These are phyloP conservation scores for Eubasilissa splendida DNA, from an alignment of 2,888 invertebrate species.

Conservation along the genomic window DNA sequence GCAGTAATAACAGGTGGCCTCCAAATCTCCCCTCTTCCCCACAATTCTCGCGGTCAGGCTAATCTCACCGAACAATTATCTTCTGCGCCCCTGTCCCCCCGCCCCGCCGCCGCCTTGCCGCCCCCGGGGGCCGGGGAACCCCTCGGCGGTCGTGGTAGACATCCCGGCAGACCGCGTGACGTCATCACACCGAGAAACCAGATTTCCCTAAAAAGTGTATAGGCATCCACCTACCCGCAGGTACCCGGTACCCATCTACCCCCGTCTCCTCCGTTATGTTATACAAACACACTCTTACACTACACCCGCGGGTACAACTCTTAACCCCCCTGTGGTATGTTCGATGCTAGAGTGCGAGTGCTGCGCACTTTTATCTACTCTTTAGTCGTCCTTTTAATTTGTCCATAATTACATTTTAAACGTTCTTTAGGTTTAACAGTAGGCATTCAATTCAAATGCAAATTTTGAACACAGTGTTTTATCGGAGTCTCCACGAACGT, in stretches of 20 bases:
- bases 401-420: too few relatives aligned
- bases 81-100: slow-evolving; percentile 26
- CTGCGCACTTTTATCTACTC: too few relatives aligned
- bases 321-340: slow-evolving; percentile 10
- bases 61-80: slow-evolving; percentile 51
- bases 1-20: slow-evolving; percentile 29
- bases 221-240: slow-evolving; percentile 35
- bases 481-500: too few relatives aligned
- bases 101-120: neutral
- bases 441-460: too few relatives aligned
- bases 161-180: slow-evolving; percentile 55
- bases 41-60: slow-evolving; percentile 49
- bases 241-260: slow-evolving; percentile 20
- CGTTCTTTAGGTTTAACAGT: too few relatives aligned
- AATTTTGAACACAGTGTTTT: too few relatives aligned
- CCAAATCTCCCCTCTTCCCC: slow-evolving; percentile 28
- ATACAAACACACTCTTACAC: slow-evolving; percentile 31
- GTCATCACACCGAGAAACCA: slow-evolving; percentile 53
- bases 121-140: slow-evolving; percentile 47
- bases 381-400: too few relatives aligned
- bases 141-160: slow-evolving; percentile 48
- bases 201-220: slow-evolving; percentile 55
- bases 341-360: neutral
- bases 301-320: slow-evolving; percentile 33
- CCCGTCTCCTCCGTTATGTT: slow-evolving; percentile 25